phyloP scores from a whole-genome alignment of 1,140 invertebrate species.

The Hestina assimilis region DNA sequence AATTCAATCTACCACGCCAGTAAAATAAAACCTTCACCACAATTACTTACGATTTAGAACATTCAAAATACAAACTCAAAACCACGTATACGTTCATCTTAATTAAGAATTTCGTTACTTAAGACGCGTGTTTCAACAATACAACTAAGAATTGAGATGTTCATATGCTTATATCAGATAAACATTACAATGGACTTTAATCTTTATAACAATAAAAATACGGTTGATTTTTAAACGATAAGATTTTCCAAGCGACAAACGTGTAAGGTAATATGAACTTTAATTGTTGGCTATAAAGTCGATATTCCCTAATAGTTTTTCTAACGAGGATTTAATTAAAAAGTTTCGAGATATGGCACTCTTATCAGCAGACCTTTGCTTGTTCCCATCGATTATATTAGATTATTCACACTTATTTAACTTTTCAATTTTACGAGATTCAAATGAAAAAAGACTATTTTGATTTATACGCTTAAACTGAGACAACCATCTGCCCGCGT shows the following conservation, averaged over 20 bases:
- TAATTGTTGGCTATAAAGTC: constrained; percentile 1
- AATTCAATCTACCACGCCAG: no score
- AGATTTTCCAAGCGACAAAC: background rate
- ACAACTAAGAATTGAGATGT: background rate
- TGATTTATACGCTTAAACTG: background rate
- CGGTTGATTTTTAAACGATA: background rate
- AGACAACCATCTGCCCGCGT: no score
- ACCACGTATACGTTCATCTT: background rate
- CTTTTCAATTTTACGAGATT: no score
- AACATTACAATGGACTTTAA: background rate
- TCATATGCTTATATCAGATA: background rate
- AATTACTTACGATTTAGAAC: no score
- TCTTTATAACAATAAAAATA: background rate
- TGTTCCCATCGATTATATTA: background rate
- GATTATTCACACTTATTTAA: constrained; percentile 14
- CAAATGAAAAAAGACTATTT: background rate
- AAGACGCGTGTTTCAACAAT: background rate
- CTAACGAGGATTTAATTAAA: constrained; percentile 14
- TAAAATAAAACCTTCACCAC: no score
- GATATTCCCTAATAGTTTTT: background rate
- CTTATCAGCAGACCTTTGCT: background rate
- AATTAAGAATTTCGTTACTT: background rate
- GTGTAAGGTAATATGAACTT: background rate
- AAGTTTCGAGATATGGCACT: background rate
- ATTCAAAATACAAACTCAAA: no score